phyloP scores from a whole-genome alignment of 1,140 invertebrate species.

The Lepidurus arcticus region DNA sequence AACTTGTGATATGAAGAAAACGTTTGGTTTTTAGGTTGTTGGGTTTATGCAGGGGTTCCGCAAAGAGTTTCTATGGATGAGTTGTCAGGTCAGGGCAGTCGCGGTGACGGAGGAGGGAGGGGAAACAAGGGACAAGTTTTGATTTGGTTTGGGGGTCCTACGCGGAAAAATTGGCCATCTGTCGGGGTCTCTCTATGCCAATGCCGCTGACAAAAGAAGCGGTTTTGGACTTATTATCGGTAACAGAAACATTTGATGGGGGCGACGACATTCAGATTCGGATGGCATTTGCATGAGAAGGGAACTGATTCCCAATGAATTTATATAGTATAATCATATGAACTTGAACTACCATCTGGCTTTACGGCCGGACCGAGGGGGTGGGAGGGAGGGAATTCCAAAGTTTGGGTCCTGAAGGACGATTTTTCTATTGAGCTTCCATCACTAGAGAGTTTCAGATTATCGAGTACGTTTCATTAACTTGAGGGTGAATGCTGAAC shows the following conservation, averaged over 20 bases:
- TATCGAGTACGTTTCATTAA: not conserved
- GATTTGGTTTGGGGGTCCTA: slow-evolving; percentile 3
- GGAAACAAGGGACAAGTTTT: not conserved
- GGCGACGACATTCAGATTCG: slow-evolving; percentile 5
- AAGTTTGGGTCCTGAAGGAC: not conserved
- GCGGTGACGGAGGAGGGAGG: not conserved
- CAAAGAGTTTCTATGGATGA: not conserved
- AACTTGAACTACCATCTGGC: slow-evolving; percentile 18
- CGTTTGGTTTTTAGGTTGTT: slow-evolving; percentile 1
- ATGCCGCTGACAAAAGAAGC: slow-evolving; percentile 19
- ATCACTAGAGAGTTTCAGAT: not conserved
- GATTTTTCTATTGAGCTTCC: not conserved
- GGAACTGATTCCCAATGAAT: slow-evolving; percentile 21
- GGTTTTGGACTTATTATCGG: slow-evolving; percentile 19
- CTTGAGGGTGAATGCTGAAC: not conserved
- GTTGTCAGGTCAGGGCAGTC: not conserved
- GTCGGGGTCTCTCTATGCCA: not conserved
- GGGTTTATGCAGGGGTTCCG: not conserved
- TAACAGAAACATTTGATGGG: slow-evolving; percentile 18
- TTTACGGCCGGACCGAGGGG: not conserved
- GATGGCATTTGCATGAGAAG: slow-evolving; percentile 10
- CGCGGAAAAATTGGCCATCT: slow-evolving; percentile 15
- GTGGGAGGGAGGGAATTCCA: not conserved
- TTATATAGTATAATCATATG: slow-evolving; percentile 22
- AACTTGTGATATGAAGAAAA: slow-evolving; percentile 11